Conservation (phyloP, 2,888 invertebrate species). For the Lithophane socia region DNA sequence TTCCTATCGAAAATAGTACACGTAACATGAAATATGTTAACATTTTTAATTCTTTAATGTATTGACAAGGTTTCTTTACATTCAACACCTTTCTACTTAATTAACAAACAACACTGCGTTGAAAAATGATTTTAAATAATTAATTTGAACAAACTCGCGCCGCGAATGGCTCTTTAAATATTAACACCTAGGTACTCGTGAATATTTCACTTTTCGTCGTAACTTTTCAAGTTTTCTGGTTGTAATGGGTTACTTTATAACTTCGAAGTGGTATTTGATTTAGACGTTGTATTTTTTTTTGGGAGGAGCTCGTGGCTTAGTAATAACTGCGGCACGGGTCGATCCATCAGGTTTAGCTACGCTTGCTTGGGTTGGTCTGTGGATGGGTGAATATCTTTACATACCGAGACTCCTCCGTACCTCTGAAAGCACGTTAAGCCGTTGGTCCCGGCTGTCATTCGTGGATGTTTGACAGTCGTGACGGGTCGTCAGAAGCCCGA, state of each 20-base stretch:
- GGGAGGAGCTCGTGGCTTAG: too few species aligned
- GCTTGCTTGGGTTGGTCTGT: too few species aligned
- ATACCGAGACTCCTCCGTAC: too few species aligned
- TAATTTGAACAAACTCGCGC: conserved; percentile 37
- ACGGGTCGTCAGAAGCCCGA: too few species aligned
- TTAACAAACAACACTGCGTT: conserved; percentile 27
- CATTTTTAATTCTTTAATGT: neutral
- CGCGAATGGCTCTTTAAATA: conserved; percentile 45
- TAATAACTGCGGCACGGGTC: too few species aligned
- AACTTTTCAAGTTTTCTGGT: conserved; percentile 44
- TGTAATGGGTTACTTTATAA: conserved; percentile 39
- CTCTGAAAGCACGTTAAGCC: too few species aligned
- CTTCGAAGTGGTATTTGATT: conserved; percentile 29
- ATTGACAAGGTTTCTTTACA: conserved; percentile 16
- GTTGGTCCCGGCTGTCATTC: too few species aligned
- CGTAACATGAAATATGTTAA: neutral
- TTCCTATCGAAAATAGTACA: too few species aligned
- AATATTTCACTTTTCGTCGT: conserved; percentile 44
- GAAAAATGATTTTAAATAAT: conserved; percentile 52
- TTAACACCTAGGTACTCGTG: conserved; percentile 32
- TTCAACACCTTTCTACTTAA: conserved; percentile 35
- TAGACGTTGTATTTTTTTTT: neutral
- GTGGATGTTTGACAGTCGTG: too few species aligned
- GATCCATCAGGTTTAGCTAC: too few species aligned
- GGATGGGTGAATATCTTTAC: too few species aligned